Evolutionary conservation across 2,797 vertebrate genomes (phyloP).

Genomic region (Eremophila alpestris): DNA sequence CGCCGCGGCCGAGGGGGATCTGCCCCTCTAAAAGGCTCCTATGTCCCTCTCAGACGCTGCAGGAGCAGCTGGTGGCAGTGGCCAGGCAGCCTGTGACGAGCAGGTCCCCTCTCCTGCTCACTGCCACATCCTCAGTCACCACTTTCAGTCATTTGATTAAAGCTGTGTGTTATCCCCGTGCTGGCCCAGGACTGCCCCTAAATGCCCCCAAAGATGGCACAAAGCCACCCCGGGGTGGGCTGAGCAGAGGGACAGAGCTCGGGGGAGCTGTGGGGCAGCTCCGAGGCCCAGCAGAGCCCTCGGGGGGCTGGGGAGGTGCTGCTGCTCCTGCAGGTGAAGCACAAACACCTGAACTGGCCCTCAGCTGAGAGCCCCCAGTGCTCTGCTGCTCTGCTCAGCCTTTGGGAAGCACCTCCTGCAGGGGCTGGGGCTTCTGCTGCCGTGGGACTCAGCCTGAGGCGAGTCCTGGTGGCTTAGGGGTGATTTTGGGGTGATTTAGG

Average conservation of each 20-base stretch:
- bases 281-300: background rate
- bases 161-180: fast-evolving
- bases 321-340: background rate
- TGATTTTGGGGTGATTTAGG: too few relatives aligned
- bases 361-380: fast-evolving
- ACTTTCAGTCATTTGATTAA: background rate
- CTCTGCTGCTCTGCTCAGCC: background rate
- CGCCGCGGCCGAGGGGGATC: background rate
- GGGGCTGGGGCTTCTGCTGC: background rate
- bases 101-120: background rate
- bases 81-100: background rate
- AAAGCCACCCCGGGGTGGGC: background rate
- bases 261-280: background rate
- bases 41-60: background rate
- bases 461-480: too few relatives aligned
- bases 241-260: fast-evolving
- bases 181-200: background rate
- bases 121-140: background rate
- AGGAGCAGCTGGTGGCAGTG: background rate
- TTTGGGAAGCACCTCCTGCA: background rate
- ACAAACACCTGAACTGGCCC: background rate
- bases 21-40: background rate
- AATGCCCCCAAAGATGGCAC: background rate
- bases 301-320: background rate
- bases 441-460: fast-evolving